Conservation (phyloP, 2,888 invertebrate species). For the Cantharis rufa region DNA sequence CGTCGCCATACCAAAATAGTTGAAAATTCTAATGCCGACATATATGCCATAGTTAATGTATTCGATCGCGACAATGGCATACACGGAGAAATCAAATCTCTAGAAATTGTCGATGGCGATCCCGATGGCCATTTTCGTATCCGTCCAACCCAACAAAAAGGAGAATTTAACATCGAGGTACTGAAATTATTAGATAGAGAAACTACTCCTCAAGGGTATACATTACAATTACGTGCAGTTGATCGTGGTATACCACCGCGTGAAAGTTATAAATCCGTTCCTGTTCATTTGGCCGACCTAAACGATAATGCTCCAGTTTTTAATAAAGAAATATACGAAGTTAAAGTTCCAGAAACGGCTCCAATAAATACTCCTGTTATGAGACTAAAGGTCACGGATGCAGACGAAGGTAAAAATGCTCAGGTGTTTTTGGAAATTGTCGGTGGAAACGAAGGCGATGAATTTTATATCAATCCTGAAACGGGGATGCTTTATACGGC, state of each 20-base stretch:
- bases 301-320: constrained; percentile 89
- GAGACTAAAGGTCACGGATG: constrained; percentile 83
- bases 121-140: constrained; percentile 88
- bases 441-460: constrained; percentile 88
- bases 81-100: constrained; percentile 79
- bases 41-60: constrained; percentile 88
- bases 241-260: constrained; percentile 83
- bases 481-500: constrained; percentile 90
- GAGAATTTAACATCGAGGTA: constrained; percentile 81
- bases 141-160: constrained; percentile 63
- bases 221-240: constrained; percentile 81
- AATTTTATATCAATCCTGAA: constrained; percentile 84
- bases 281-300: constrained; percentile 78
- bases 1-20: constrained; percentile 79
- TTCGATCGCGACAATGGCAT: constrained; percentile 81
- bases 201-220: constrained; percentile 78
- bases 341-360: constrained; percentile 84
- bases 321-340: constrained; percentile 83
- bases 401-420: constrained; percentile 82
- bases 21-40: constrained; percentile 79
- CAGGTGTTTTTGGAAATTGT: constrained; percentile 86
- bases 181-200: constrained; percentile 79
- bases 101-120: constrained; percentile 89
- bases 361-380: constrained; percentile 88
- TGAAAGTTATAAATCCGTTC: constrained; percentile 78